Base-by-base conservation (phyloP, 2,797 vertebrate genomes). In the Esox masquinongy region DNA sequence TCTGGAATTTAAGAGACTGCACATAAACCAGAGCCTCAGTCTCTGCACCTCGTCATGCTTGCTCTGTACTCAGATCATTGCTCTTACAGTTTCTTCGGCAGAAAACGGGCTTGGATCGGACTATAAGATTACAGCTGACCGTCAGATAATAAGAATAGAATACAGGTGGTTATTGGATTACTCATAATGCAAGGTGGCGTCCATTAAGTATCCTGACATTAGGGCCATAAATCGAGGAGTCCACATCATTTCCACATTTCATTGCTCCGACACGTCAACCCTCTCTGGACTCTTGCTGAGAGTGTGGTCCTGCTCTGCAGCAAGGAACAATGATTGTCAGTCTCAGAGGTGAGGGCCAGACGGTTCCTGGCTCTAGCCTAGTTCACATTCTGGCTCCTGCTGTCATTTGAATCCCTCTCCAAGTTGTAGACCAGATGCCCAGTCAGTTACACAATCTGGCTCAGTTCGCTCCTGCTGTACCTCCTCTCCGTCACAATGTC, bases 21-120 rank as follows among this genome's bases (percentile, higher is more conserved):
- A 24, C 7, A 24, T 24, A 11, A 5, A 59, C 56, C 56, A 24
- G n/a, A 7, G n/a, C n/a, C 56, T 59, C 22, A 59, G 22, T 19
- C 56, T 12, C 9, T 22, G n/a, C 12, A 47, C 7, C n/a, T 24
- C n/a, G 8, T 19, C 17, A 3, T 16, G 50, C 50, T 17, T 51
- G 50, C 50, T 51, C 53, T 56, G 53, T 56, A 56, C 53, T 56
- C 53, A 56, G 53, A 56, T 8, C n/a, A 56, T n/a, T n/a, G 53
- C 53, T 56, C 19, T n/a, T n/a, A 56, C 39, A 43, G 39, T 2
- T 6, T n/a, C 19, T 56, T 8, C 2, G 6, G 19, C 19, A 56
- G 53, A 56, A 56, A 19, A 56, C 19, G 17, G 53, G 17, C 17
- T 6, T n/a, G 16, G 6, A 56, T 56, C 53, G 17, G 53, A 9